A percentile compares a stretch with the other conserved stretches of the same genome.
Conservation (phyloP, 1,140 invertebrate genomes). For the Anoplophora glabripennis region DNA sequence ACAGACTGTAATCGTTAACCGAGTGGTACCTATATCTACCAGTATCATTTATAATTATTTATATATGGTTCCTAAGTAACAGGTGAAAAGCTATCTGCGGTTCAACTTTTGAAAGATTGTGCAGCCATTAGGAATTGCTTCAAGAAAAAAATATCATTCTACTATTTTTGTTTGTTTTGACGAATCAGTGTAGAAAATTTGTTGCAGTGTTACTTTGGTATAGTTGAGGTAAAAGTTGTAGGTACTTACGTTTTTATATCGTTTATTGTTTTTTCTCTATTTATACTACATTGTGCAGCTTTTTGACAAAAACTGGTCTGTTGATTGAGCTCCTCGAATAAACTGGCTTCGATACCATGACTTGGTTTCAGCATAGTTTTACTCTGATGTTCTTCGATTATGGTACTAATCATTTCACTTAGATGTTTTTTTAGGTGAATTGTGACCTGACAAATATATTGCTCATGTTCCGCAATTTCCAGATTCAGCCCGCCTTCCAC, state of each 20-base stretch:
- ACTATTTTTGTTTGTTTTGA: too few relatives aligned
- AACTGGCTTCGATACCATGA: conserved; percentile 51
- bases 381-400: conserved; percentile 56
- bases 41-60: too few relatives aligned
- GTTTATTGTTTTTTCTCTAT: conserved; percentile 60
- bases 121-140: too few relatives aligned
- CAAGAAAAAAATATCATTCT: too few relatives aligned
- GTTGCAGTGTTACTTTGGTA: too few relatives aligned
- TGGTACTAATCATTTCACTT: conserved; percentile 55
- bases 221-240: too few relatives aligned
- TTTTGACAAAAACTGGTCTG: conserved; percentile 64
- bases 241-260: conserved; percentile 62
- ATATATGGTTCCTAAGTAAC: too few relatives aligned
- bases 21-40: too few relatives aligned
- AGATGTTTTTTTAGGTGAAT: conserved; percentile 54
- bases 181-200: too few relatives aligned
- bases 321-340: conserved; percentile 69
- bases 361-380: conserved; percentile 49
- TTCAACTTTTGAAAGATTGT: too few relatives aligned
- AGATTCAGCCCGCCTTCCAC: conserved; percentile 54
- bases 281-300: conserved; percentile 61
- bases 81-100: too few relatives aligned
- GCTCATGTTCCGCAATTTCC: conserved; percentile 57
- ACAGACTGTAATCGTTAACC: too few relatives aligned
- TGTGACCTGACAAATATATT: conserved; percentile 60